Evolutionary conservation across 1,140 invertebrate species (phyloP).

Genomic region (Dolichoris vasculosae): DNA sequence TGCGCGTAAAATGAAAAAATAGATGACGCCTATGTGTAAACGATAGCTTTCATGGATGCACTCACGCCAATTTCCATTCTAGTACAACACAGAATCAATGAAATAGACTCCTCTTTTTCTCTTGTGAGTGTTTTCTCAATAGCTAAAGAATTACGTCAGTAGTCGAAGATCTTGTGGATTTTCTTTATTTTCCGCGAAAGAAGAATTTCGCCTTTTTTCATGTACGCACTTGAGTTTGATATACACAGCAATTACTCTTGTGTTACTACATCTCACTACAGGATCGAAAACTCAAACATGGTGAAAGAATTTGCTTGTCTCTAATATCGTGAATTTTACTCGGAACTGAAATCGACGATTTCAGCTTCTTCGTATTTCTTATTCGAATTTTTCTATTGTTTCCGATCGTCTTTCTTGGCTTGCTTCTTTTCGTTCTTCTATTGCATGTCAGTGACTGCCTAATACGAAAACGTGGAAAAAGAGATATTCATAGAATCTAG

Average conservation of each 20-base stretch:
- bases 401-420: not conserved
- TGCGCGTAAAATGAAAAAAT: not conserved
- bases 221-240: not conserved
- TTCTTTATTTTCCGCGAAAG: slow-evolving; percentile 18
- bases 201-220: not conserved
- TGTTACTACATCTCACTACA: not conserved
- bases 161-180: slow-evolving; percentile 15
- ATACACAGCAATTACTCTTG: not conserved
- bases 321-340: not conserved
- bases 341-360: not conserved
- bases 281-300: not conserved
- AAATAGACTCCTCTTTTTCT: not conserved
- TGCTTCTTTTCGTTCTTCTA: not conserved
- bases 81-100: not conserved
- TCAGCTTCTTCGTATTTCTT: not conserved
- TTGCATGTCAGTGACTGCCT: too few relatives aligned
- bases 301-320: not conserved
- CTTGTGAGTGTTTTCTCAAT: not conserved
- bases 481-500: too few relatives aligned
- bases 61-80: not conserved
- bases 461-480: too few relatives aligned
- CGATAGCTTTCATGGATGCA: too few relatives aligned
- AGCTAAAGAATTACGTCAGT: not conserved
- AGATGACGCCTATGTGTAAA: not conserved
- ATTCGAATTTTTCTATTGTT: too few relatives aligned